phyloP scores from a whole-genome alignment of 2,888 invertebrate species.

The Drosophila robusta region DNA sequence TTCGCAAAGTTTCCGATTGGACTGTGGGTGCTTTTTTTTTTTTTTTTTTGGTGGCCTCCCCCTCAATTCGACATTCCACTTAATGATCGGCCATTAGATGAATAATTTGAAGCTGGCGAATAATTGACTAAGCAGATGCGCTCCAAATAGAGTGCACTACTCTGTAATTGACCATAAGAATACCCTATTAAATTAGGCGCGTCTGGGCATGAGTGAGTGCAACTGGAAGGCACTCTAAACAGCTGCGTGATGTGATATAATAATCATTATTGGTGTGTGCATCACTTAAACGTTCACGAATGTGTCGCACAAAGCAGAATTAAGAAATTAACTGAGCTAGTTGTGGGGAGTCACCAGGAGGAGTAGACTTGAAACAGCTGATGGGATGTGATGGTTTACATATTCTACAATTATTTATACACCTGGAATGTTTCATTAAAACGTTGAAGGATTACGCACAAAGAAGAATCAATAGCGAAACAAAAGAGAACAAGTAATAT shows the following conservation, averaged over 20 bases:
- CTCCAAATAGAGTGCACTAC: conserved; percentile 6
- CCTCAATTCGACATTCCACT: conserved; percentile 24
- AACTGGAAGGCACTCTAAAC: conserved; percentile 1
- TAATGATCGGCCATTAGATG: conserved; percentile 16
- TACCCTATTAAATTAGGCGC: conserved; percentile 6
- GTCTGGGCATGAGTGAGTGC: conserved; percentile 2
- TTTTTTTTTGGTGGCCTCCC: background rate
- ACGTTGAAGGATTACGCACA: too few relatives aligned
- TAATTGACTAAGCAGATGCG: conserved; percentile 12
- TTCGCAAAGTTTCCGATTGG: conserved; percentile 26
- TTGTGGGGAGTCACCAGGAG: too few relatives aligned
- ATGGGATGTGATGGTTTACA: too few relatives aligned
- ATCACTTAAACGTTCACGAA: conserved; percentile 2
- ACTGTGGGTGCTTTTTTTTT: conserved; percentile 24
- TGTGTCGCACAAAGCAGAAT: background rate
- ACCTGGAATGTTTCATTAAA: background rate
- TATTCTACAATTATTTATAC: too few relatives aligned
- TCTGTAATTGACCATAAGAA: conserved; percentile 14
- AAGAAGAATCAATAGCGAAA: too few relatives aligned
- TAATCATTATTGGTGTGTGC: background rate
- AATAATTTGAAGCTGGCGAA: conserved; percentile 18
- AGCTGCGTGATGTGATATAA: conserved; percentile 8
- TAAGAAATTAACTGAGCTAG: background rate
- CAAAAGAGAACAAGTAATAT: too few relatives aligned
- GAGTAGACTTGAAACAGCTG: too few relatives aligned